Percentiles rank a stretch among this genome's conserved stretches.
phyloP scores from a whole-genome alignment of 2,888 invertebrate genomes.

The Synergus laeviventris region DNA sequence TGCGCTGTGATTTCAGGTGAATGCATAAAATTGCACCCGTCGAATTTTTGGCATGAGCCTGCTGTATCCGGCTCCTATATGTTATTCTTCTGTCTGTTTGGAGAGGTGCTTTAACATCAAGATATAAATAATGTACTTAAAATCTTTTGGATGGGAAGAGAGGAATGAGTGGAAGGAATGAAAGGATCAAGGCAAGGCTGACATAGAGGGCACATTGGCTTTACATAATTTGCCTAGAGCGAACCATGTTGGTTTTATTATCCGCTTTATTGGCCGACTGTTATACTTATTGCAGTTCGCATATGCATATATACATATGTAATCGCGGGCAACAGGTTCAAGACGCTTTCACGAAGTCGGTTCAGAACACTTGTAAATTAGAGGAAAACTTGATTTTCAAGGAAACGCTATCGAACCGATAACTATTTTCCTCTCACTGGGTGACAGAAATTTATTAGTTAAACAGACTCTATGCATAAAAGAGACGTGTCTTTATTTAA shows the following conservation, averaged over 20 bases:
- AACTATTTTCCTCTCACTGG: background rate
- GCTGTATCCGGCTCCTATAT: constrained; percentile 8
- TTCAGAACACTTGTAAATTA: background rate
- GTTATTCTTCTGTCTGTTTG: constrained; percentile 8
- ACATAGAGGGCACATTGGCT: constrained; percentile 5
- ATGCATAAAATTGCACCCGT: background rate
- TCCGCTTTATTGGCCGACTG: constrained; percentile 33
- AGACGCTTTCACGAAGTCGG: constrained; percentile 29
- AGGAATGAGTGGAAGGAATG: constrained; percentile 8
- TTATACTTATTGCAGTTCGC: constrained; percentile 27
- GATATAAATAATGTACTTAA: constrained; percentile 26
- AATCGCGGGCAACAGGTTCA: constrained; percentile 22
- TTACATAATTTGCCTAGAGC: constrained; percentile 37
- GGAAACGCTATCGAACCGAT: background rate
- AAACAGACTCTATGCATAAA: background rate
- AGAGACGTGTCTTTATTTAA: too few relatives aligned
- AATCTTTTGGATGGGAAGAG: constrained; percentile 4
- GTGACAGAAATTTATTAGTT: background rate
- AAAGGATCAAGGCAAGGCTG: constrained; percentile 24
- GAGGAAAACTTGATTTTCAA: constrained; percentile 1
- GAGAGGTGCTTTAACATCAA: background rate
- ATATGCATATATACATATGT: constrained; percentile 7
- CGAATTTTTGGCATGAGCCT: constrained; percentile 1
- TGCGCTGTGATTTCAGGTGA: too few relatives aligned
- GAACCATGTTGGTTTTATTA: constrained; percentile 26